A percentile compares a stretch with the other conserved stretches of the same genome.
These are phyloP conservation scores for Bergia sp. DNA, from an alignment of 92 coral and sea anemone species.

Conservation along the genomic window DNA sequence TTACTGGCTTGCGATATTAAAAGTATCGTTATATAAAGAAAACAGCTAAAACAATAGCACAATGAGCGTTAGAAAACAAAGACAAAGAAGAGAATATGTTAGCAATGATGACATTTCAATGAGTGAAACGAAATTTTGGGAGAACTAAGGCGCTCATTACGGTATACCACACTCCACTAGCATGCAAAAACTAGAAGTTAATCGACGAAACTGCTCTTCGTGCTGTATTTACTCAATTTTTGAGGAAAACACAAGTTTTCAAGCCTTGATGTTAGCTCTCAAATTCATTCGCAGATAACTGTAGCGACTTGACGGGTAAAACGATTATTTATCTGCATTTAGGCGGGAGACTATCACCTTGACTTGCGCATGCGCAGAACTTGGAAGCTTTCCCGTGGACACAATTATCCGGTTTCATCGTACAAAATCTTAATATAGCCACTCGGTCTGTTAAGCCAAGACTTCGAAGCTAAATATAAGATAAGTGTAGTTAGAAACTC, in stretches of 20 bases:
- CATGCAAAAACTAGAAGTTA: background rate
- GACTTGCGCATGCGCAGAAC: conserved; percentile 35
- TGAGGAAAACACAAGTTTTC: background rate
- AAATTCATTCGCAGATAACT: background rate
- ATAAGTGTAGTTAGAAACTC: background rate
- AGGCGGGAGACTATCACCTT: background rate
- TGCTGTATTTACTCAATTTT: background rate
- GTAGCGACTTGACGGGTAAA: background rate
- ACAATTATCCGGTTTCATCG: background rate
- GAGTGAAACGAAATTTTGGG: background rate
- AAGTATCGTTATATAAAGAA: background rate
- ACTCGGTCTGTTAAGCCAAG: background rate
- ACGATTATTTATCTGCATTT: background rate
- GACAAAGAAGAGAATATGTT: background rate
- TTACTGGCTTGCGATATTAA: background rate
- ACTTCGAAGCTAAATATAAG: background rate
- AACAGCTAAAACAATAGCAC: background rate
- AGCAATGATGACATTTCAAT: background rate
- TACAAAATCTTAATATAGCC: background rate
- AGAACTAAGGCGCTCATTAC: background rate
- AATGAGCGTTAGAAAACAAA: background rate
- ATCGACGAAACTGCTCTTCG: background rate
- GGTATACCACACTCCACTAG: background rate
- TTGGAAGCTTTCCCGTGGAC: background rate
- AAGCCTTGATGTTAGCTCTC: background rate